Evolutionary conservation across 2,113 vertebrate genomes (phyloP).

Genomic region (Protobothrops mucrosquamatus): DNA sequence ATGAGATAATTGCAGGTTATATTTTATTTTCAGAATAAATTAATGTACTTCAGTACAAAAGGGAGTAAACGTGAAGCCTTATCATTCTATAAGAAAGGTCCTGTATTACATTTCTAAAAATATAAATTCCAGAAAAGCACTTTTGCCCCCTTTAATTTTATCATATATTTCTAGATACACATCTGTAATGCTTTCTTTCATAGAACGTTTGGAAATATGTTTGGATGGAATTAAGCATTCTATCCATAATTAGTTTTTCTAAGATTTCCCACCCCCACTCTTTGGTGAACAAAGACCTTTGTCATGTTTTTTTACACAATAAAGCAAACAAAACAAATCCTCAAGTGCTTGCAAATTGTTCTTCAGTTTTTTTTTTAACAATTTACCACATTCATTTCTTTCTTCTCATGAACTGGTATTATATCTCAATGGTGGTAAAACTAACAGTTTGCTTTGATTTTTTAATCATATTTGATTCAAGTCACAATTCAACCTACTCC

Average conservation of each 20-base stretch:
- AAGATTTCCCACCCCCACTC: not conserved
- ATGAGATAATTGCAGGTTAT: not conserved
- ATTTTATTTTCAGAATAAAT: not conserved
- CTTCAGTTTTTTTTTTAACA: conserved; percentile 42
- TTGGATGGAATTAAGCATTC: conserved; percentile 18
- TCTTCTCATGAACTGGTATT: conserved; percentile 53
- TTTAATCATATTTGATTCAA: conserved; percentile 40
- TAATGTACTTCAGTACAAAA: conserved; percentile 15
- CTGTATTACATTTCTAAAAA: not conserved
- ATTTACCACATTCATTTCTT: conserved; percentile 39
- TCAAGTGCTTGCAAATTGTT: conserved; percentile 31
- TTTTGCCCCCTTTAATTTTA: conserved; percentile 4
- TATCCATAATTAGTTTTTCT: not conserved
- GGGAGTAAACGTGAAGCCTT: not conserved
- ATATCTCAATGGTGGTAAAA: conserved; percentile 37
- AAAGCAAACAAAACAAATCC: conserved; percentile 19
- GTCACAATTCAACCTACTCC: not conserved
- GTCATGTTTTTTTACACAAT: conserved; percentile 28
- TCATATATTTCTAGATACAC: not conserved
- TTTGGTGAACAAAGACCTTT: not conserved
- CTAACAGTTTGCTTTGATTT: conserved; percentile 37
- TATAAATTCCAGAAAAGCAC: not conserved
- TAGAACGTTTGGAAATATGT: not conserved
- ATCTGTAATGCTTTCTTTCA: not conserved
- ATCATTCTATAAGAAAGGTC: not conserved